These are phyloP conservation scores for Mechanitis mazaeus DNA, from an alignment of 2,888 invertebrate species.

Conservation along the genomic window DNA sequence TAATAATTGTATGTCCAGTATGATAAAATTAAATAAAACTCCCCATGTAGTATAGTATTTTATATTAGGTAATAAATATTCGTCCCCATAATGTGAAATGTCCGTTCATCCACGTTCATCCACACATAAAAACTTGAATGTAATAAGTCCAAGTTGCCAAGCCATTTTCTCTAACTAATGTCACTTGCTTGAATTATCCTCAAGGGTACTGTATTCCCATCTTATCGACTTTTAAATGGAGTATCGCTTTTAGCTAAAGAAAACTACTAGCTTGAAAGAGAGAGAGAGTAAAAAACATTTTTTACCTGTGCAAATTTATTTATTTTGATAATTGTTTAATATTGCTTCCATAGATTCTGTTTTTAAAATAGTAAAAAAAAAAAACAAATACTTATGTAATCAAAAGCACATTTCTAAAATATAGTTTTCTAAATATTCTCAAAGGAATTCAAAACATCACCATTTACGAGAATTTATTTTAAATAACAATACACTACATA, in stretches of 20 bases:
- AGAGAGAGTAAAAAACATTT: not conserved
- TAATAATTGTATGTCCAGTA: no score
- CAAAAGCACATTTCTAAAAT: not conserved
- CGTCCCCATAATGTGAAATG: no score
- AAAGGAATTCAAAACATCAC: not conserved
- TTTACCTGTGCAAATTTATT: no score
- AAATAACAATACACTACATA: conserved; percentile 35
- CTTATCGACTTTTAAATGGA: conserved; percentile 17
- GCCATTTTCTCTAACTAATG: conserved; percentile 14
- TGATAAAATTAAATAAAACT: no score
- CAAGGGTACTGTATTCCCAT: conserved; percentile 9
- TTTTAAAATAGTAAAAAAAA: no score
- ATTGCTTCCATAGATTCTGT: no score
- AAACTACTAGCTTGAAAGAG: not conserved
- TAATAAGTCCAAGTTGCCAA: conserved; percentile 3
- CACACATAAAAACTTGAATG: conserved; percentile 4
- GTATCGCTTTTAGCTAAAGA: not conserved
- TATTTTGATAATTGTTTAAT: not conserved
- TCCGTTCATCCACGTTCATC: not conserved
- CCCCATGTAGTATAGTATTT: no score
- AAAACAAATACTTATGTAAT: not conserved
- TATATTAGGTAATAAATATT: no score
- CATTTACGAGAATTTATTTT: conserved; percentile 11
- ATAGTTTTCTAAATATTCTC: not conserved
- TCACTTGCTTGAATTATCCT: conserved; percentile 12